Percentiles rank a stretch among this genome's conserved stretches.
phyloP scores from a whole-genome alignment of 2,888 invertebrate genomes.

The Noctua fimbriata region DNA sequence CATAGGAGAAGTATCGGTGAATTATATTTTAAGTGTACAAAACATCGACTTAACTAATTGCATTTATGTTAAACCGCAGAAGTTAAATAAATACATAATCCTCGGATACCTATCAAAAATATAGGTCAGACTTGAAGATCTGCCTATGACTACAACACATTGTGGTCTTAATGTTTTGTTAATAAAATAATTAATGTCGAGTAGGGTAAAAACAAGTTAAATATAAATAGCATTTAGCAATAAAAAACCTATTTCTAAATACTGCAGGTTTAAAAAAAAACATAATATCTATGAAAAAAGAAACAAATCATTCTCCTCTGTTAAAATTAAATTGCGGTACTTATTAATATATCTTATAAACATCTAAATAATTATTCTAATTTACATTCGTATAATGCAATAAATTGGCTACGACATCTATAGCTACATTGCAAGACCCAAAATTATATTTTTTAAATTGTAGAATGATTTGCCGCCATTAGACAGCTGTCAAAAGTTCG shows the following conservation, averaged over 20 bases:
- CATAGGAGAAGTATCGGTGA: slow-evolving; percentile 20
- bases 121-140: not conserved
- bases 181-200: not conserved
- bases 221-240: not conserved
- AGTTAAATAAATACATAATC: not conserved
- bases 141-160: not conserved
- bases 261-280: not conserved
- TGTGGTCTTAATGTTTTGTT: not conserved
- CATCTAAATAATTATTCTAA: slow-evolving; percentile 70
- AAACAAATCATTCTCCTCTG: not conserved
- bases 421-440: slow-evolving; percentile 78
- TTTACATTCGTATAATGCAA: slow-evolving; percentile 74
- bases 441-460: slow-evolving; percentile 8
- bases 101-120: not conserved
- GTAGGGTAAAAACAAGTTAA: not conserved
- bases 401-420: slow-evolving; percentile 81
- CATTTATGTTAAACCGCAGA: slow-evolving; percentile 34
- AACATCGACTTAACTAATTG: slow-evolving; percentile 48
- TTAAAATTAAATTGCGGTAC: slow-evolving; percentile 37
- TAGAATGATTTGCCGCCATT: slow-evolving; percentile 38
- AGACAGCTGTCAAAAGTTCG: slow-evolving; percentile 15
- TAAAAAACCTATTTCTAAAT: not conserved
- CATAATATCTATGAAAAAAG: not conserved
- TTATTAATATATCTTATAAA: slow-evolving; percentile 64
- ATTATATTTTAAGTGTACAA: slow-evolving; percentile 34